A percentile compares a stretch with the other conserved stretches of the same genome.
phyloP scores from a whole-genome alignment of 2,797 vertebrate species.

The Myripristis jacobus region DNA sequence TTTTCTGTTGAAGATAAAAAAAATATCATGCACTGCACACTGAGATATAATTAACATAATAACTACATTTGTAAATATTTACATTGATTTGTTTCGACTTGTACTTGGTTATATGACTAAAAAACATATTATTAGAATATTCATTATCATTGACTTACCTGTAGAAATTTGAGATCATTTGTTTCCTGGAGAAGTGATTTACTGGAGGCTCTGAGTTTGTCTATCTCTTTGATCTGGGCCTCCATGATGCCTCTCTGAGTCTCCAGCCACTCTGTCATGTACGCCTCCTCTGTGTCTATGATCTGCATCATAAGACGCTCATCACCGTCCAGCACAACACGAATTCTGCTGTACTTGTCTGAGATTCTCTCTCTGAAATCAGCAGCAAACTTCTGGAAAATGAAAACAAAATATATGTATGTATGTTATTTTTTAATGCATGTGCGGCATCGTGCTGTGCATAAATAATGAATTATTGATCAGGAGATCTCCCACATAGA shows the following conservation, averaged over 20 bases:
- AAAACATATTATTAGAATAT: not conserved
- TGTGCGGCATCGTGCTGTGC: not conserved
- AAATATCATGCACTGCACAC: not conserved
- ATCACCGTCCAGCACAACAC: slow-evolving; percentile 77
- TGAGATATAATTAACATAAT: not conserved
- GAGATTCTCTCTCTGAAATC: slow-evolving; percentile 76
- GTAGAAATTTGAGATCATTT: slow-evolving; percentile 74
- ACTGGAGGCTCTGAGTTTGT: slow-evolving; percentile 70
- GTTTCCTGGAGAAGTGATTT: slow-evolving; percentile 75
- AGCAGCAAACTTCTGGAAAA: slow-evolving; percentile 70
- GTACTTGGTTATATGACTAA: not conserved
- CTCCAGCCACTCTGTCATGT: slow-evolving; percentile 78
- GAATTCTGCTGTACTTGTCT: slow-evolving; percentile 81
- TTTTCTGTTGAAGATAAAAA: slow-evolving; percentile 73
- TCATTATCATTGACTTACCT: slow-evolving; percentile 49
- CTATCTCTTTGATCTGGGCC: slow-evolving; percentile 73
- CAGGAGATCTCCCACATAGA: not conserved
- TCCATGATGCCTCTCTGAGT: slow-evolving; percentile 70
- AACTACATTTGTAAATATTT: slow-evolving; percentile 1
- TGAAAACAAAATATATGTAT: slow-evolving; percentile 2
- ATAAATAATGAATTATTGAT: not conserved
- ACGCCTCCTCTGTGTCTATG: slow-evolving; percentile 78
- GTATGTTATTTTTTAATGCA: not conserved
- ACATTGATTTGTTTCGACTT: not conserved
- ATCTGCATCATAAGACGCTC: slow-evolving; percentile 84